Conservation (phyloP, 2,888 invertebrate genomes). For the Tricholauxania praeusta region DNA sequence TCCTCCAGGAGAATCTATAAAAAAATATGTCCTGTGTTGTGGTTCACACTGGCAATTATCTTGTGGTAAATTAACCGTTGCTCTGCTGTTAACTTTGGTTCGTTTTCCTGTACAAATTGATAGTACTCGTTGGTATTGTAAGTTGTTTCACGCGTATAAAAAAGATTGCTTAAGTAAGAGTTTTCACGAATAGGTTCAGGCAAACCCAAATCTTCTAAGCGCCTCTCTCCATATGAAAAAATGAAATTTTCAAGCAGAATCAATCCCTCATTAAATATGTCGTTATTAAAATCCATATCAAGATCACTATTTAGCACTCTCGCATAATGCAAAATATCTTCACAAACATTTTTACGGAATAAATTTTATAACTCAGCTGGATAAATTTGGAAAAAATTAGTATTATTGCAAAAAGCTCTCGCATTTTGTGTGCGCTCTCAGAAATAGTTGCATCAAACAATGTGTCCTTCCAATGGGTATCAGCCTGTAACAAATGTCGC, state of each 20-base stretch:
- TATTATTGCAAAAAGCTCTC: too few relatives aligned
- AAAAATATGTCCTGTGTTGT: constrained; percentile 13
- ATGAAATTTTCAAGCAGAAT: background rate
- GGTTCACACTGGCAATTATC: constrained; percentile 27
- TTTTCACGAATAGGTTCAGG: background rate
- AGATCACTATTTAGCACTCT: too few relatives aligned
- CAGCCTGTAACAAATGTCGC: too few relatives aligned
- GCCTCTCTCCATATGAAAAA: background rate
- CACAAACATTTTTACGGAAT: too few relatives aligned
- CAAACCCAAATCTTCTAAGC: background rate
- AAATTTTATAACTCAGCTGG: too few relatives aligned
- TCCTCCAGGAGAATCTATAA: constrained; percentile 20
- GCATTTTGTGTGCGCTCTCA: too few relatives aligned
- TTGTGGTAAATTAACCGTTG: constrained; percentile 34
- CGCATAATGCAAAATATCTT: too few relatives aligned
- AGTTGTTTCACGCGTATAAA: constrained; percentile 29
- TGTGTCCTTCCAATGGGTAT: too few relatives aligned
- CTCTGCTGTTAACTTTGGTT: constrained; percentile 35
- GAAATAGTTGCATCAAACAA: too few relatives aligned
- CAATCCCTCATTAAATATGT: constrained; percentile 14
- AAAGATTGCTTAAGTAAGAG: background rate
- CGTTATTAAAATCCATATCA: too few relatives aligned
- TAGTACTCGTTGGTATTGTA: constrained; percentile 34
- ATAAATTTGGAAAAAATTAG: too few relatives aligned
- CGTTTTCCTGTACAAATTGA: constrained; percentile 37